These are phyloP conservation scores for Cosmopolites sordidus DNA, from an alignment of 2,888 invertebrate genomes.

Conservation along the genomic window DNA sequence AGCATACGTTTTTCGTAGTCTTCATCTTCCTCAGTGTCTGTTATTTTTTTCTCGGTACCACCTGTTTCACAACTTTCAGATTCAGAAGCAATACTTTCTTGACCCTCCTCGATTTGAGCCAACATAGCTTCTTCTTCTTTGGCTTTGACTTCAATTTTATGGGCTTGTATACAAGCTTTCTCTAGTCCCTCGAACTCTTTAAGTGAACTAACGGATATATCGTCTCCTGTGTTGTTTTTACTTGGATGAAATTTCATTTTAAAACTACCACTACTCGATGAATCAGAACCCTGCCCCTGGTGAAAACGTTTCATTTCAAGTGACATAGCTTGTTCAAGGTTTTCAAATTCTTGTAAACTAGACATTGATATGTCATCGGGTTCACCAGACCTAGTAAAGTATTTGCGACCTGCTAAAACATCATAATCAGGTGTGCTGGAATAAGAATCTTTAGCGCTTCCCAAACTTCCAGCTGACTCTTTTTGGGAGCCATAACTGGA, in stretches of 20 bases:
- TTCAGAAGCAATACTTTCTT: constrained; percentile 54
- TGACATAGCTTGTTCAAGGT: constrained; percentile 77
- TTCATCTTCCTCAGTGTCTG: constrained; percentile 55
- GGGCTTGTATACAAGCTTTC: constrained; percentile 79
- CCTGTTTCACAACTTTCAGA: constrained; percentile 59
- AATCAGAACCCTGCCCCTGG: constrained; percentile 71
- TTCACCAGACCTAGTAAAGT: constrained; percentile 76
- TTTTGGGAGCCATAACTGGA: constrained; percentile 74
- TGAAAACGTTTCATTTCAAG: constrained; percentile 71
- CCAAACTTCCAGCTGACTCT: constrained; percentile 71
- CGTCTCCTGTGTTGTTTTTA: constrained; percentile 75
- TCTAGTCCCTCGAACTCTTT: constrained; percentile 92
- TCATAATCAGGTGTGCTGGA: constrained; percentile 92
- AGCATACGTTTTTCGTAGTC: constrained; percentile 64
- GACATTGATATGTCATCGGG: constrained; percentile 90
- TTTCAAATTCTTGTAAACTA: constrained; percentile 92
- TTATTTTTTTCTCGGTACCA: constrained; percentile 56
- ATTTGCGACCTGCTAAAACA: constrained; percentile 75
- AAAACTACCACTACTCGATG: constrained; percentile 75
- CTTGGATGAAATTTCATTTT: constrained; percentile 67
- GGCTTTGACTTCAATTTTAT: constrained; percentile 75
- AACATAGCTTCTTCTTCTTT: constrained; percentile 81
- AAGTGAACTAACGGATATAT: constrained; percentile 79
- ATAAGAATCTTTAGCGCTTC: constrained; percentile 79
- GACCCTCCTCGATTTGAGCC: constrained; percentile 52